phyloP scores from a whole-genome alignment of 2,797 vertebrate species.

The Odontamblyopus lacepedii region DNA sequence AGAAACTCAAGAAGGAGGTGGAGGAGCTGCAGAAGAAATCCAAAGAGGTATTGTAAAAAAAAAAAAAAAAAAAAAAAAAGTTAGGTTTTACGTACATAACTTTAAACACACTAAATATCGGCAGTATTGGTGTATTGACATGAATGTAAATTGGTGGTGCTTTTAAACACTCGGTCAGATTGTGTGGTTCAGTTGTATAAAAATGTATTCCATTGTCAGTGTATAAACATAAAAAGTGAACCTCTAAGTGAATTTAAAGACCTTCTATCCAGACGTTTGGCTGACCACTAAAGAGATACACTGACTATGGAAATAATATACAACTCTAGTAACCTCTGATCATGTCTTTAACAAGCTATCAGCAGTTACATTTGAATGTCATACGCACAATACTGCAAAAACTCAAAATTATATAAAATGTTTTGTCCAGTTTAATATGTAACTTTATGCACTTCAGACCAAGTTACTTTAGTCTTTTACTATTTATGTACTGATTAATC shows the following conservation, averaged over 20 bases:
- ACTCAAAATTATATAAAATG: neutral
- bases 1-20: conserved; percentile 87
- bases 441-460: neutral
- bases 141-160: conserved; percentile 56
- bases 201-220: neutral
- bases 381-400: conserved; percentile 15
- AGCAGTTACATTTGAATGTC: conserved; percentile 57
- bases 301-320: conserved; percentile 3
- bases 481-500: too few species aligned
- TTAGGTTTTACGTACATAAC: conserved; percentile 18
- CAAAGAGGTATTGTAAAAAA: conserved; percentile 85
- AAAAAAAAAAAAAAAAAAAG: conserved; percentile 12
- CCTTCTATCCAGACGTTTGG: neutral
- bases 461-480: neutral
- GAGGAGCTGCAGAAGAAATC: conserved; percentile 87
- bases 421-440: neutral
- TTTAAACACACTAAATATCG: conserved; percentile 29
- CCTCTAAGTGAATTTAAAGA: neutral
- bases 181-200: neutral
- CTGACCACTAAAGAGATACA: neutral
- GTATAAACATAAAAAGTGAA: neutral
- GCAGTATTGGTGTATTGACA: conserved; percentile 14
- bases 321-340: neutral
- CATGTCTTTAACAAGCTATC: conserved; percentile 28
- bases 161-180: conserved; percentile 12